Evolutionary conservation across 2,113 vertebrate genomes (phyloP).

Genomic region (Calyptomena viridis): DNA sequence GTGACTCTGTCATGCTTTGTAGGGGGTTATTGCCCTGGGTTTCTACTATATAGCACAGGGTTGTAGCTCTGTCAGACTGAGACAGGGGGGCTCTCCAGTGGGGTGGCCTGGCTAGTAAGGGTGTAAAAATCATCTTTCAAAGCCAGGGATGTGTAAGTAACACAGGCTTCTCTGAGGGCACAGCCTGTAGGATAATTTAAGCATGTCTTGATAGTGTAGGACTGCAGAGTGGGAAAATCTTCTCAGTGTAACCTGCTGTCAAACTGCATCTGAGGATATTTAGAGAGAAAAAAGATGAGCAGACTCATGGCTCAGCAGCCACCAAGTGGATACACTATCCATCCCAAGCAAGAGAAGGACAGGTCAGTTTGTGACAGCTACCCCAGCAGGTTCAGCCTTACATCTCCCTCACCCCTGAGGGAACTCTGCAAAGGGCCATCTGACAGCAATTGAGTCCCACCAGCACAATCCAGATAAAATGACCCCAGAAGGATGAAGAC

Average conservation of each 20-base stretch:
- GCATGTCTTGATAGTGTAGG: background rate
- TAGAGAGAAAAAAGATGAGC: background rate
- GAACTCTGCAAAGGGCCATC: background rate
- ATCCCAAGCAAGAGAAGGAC: background rate
- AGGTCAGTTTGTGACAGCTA: background rate
- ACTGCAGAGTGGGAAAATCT: background rate
- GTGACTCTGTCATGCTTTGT: background rate
- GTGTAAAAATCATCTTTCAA: background rate
- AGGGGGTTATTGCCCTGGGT: background rate
- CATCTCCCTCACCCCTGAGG: background rate
- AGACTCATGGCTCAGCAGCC: background rate
- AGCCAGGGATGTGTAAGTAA: background rate
- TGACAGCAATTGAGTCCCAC: background rate
- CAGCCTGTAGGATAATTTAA: background rate
- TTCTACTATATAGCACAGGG: background rate
- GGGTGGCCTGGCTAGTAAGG: background rate
- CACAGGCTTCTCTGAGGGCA: background rate
- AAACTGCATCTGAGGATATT: background rate
- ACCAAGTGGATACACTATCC: fast-evolving
- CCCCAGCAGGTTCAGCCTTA: background rate
- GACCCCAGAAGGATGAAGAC: background rate
- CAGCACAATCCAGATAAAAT: background rate
- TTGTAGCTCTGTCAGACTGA: background rate
- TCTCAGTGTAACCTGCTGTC: background rate
- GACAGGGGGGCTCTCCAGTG: background rate